Evolutionary conservation across 2,113 vertebrate species (phyloP), one percentile per base, ranked within the genome.

Genomic region (Oenanthe oenanthe): DNA sequence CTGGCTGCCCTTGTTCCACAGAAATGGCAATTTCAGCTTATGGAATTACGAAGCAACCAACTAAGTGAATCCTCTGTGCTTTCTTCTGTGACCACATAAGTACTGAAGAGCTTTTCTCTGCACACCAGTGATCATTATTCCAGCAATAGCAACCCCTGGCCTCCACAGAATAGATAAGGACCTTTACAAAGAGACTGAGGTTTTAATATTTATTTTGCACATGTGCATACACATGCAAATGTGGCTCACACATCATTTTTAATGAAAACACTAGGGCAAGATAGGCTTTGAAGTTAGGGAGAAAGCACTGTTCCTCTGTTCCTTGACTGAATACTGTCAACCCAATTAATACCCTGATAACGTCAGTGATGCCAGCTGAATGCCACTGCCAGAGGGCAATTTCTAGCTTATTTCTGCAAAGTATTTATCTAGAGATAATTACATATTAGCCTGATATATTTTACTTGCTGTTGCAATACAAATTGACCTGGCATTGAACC

Each of bases 341-440:
- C 68, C 24, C 36, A 78, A 20, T 94, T 92, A 95, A 73, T 77
- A 87, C 57, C n/a, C 51, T 85, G 54, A 50, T 82, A 84, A 54
- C 0, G 3, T 43, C 83, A 94, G 79, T 7, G 31, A 66, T 91
- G 58, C 89, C 83, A 92, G 78, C 19, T 86, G 56, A 93, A 77
- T 92, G 74, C 47, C 63, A 85, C 73, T 78, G 74, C 89, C 72
- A 83, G 78, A 82, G 60, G 85, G 86, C 80, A 75, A 26, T 66
- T 91, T 89, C 43, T 85, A 70, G 77, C 68, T 94, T 92, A 62
- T 92, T 92, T 85, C 53, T 95, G 61, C 31, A 31, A 53, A 85
- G 31, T 71, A 91, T 97, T 97, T 96, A 63, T 72, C 31, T 91
- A 56, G 54, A 90, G 76, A 97, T 93, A 95, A 96, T 79, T 76